Evolutionary conservation across 2,797 vertebrate genomes (phyloP), one percentile per base, ranked within the genome.

Genomic region (Clarias pachynema): DNA sequence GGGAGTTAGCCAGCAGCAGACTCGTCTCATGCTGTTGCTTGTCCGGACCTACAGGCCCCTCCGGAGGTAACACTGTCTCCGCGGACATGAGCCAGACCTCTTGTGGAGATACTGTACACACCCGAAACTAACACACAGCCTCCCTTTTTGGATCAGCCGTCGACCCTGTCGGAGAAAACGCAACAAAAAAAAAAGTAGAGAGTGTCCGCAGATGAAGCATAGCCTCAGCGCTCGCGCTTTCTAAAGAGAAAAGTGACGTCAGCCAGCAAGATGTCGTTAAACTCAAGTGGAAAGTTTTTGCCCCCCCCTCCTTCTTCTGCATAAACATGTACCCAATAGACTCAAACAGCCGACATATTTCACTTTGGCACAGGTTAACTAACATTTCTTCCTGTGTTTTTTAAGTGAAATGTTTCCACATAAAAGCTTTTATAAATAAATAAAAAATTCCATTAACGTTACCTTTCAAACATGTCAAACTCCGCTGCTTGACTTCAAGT

Each of bases 71-170:
- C 91, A 96, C 95, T 69, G 92, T 95, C 93, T 94, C 96, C 93
- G 95, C 94, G 96, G 98, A 99, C 98, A 99, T 99, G 96, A 96
- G 96, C 97, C 95, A 95, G 94, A 88, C 89, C 89, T 93, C 90
- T 92, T 87, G 86, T 85, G 5, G 84, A 88, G 82, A 89, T 84
- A 90, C 87, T 70, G 85, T 80, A 87, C 88, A 85, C 89, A 88
- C 87, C 80, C 90, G 90, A 90, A 91, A 91, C 66, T 65, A 82
- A 79, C 66, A 26, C 65, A 68, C 60, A 18, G 89, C 88, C 88
- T 86, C 90, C 24, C 65, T 85, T 78, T 53, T 9, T 15, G 88
- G 79, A 89, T 94, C 91, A 94, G 86, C 92, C 91, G 77, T 90
- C 92, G 83, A 91, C 85, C 81, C 94, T 93, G 92, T 84, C 34